Base-by-base conservation (phyloP, 2,113 vertebrate genomes). In the Cnemophilus loriae region DNA sequence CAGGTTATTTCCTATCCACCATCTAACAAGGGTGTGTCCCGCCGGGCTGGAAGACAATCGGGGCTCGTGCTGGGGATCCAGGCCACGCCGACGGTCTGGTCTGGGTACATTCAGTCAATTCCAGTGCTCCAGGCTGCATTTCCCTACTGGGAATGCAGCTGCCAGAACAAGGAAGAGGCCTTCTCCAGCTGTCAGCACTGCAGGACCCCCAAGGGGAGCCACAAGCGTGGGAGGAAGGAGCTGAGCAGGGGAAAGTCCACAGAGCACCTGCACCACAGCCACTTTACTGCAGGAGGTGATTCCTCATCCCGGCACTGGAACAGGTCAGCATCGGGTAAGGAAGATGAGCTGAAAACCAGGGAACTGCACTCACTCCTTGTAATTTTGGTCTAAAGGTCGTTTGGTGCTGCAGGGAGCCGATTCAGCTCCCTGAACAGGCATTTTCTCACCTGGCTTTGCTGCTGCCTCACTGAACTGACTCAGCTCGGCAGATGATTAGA, bases 61-160 rank as follows among this genome's bases (percentile, higher is more conserved):
- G 2, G 7, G 57, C 49, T 81, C 3, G 0, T 23, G 35, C 33
- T 80, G 60, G 22, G 63, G 37, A 19, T 16, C 11, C n/a, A 32
- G 59, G 63, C 44, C 17, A 4, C 0, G 2, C 9, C 1, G 3
- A 35, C 35, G n/a, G 27, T 4, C n/a, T 26, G 12, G 6, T 10
- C 22, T 42, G 26, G 50, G 41, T 17, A 10, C 7, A 24, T 46
- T 63, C 17, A 17, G 49, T 14, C 85, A 17, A 26, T 32, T 30
- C 67, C 5, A 41, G 8, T 10, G 35, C 76, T 88, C 42, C 64
- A 23, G 64, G 52, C 15, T 56, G 65, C 20, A 35, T 23, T 41
- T 18, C 37, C 4, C 13, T 7, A 21, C 7, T 35, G 87, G n/a
- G 35, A 89, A 47, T n/a, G 42, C 39, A 57, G 52, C 47, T 77